These are phyloP conservation scores for Aramus guarauna DNA, from an alignment of 2,113 vertebrate species.

Conservation along the genomic window DNA sequence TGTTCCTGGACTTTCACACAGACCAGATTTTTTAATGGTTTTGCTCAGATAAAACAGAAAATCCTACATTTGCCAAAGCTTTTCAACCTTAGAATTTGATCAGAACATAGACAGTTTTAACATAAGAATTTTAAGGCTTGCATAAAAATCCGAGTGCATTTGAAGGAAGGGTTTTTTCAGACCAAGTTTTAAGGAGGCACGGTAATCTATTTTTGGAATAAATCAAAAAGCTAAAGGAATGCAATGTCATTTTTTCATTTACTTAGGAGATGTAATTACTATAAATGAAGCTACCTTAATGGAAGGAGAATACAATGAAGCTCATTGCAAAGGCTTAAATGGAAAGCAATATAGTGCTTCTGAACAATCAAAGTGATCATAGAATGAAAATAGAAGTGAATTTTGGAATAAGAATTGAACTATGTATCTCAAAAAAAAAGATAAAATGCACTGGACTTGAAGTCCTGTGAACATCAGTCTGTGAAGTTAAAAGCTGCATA, in stretches of 20 bases:
- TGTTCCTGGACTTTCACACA: background rate
- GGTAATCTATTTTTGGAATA: background rate
- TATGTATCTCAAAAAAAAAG: background rate
- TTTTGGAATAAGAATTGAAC: background rate
- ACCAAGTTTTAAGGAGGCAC: background rate
- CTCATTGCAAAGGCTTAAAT: background rate
- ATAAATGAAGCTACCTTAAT: background rate
- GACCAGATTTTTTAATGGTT: constrained; percentile 26
- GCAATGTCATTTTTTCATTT: background rate
- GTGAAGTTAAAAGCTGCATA: background rate
- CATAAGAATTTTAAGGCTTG: background rate
- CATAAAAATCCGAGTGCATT: background rate
- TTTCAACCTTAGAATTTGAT: background rate
- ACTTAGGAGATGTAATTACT: background rate
- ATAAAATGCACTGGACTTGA: background rate
- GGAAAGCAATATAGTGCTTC: background rate
- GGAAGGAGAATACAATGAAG: background rate
- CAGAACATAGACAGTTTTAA: background rate
- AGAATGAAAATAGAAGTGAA: background rate
- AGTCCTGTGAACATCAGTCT: background rate
- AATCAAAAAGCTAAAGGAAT: background rate
- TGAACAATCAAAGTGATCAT: background rate
- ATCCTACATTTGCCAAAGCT: background rate
- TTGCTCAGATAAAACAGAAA: constrained; percentile 33
- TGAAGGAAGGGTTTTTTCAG: background rate